phyloP scores from a whole-genome alignment of 2,113 vertebrate species.

The Cyprinodon brontotheroides region DNA sequence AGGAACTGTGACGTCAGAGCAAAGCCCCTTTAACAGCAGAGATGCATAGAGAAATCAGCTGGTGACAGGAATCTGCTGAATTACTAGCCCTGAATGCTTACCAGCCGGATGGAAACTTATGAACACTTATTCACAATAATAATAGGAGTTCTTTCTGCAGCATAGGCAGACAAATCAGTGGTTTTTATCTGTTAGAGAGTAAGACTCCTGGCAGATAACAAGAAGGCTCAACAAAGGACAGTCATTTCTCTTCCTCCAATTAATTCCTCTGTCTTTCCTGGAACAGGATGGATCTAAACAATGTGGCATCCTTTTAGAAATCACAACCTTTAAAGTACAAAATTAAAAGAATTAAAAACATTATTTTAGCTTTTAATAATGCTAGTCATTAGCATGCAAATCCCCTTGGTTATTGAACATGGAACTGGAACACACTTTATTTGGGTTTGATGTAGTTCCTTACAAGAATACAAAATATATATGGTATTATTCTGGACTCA shows the following conservation, averaged over 20 bases:
- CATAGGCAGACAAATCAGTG: neutral
- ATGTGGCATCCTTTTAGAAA: neutral
- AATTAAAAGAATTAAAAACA: too few species aligned
- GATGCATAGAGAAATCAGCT: neutral
- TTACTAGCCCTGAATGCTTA: neutral
- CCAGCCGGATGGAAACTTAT: neutral
- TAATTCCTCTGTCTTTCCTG: neutral
- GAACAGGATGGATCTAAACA: neutral
- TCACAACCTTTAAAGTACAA: too few species aligned
- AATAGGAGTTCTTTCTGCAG: neutral
- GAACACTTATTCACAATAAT: neutral
- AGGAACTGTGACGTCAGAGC: neutral
- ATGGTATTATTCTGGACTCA: neutral
- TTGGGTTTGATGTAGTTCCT: neutral
- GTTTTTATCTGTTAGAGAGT: neutral
- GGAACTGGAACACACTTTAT: neutral
- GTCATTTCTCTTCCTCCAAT: neutral
- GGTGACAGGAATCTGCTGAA: neutral
- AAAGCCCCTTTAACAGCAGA: neutral
- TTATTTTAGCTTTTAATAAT: too few species aligned
- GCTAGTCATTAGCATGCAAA: neutral
- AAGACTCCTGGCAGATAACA: neutral
- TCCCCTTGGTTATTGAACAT: neutral
- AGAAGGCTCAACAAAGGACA: neutral
- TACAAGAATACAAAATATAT: neutral